phyloP scores from a whole-genome alignment of 1,140 invertebrate species.

The Zaprionus capensis region DNA sequence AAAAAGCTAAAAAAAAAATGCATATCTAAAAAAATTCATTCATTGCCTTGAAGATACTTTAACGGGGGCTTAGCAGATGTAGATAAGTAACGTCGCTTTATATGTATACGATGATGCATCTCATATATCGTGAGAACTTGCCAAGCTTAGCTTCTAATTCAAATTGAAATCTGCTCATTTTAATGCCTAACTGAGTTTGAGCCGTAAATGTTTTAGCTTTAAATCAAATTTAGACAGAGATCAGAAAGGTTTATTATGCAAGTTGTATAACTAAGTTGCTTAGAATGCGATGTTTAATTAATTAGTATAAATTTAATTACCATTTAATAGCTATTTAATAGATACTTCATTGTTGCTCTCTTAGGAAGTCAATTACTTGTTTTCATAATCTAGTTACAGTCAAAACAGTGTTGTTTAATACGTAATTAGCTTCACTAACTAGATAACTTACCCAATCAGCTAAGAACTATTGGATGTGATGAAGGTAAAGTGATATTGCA shows the following conservation, averaged over 20 bases:
- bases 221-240: neutral
- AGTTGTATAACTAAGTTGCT: neutral
- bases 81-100: neutral
- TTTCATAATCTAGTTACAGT: neutral
- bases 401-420: neutral
- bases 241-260: neutral
- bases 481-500: neutral
- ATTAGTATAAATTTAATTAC: neutral
- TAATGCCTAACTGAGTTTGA: neutral
- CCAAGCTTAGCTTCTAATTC: neutral
- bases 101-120: neutral
- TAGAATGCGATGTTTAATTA: neutral
- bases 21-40: constrained; percentile 6
- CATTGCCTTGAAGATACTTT: constrained; percentile 21
- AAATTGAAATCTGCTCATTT: neutral
- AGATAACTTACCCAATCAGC: neutral
- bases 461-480: neutral
- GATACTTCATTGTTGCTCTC: neutral
- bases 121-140: neutral
- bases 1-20: constrained; percentile 3
- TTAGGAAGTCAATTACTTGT: neutral
- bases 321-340: neutral
- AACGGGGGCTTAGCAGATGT: neutral
- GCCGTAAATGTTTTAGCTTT: neutral
- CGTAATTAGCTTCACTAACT: neutral